These are phyloP conservation scores for Lophius piscatorius DNA, from an alignment of 2,113 vertebrate genomes.

Conservation along the genomic window DNA sequence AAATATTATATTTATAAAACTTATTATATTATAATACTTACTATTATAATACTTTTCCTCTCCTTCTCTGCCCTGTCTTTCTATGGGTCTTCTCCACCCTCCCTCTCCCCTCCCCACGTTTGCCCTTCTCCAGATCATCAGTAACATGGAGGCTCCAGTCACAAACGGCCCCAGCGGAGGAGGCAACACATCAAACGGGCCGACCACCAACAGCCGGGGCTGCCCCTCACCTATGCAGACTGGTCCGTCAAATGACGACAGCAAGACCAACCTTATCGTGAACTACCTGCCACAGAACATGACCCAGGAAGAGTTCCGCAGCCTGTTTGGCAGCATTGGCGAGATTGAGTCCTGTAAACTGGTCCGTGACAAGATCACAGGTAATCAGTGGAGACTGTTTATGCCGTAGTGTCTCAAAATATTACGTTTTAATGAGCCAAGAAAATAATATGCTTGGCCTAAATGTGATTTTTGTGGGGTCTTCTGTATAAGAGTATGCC, in stretches of 20 bases:
- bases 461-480: background rate
- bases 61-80: slow-evolving; percentile 16
- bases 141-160: slow-evolving; percentile 99
- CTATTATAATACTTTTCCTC: too few relatives aligned
- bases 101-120: background rate
- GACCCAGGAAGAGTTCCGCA: slow-evolving; percentile 99
- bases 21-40: too few relatives aligned
- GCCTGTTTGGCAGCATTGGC: slow-evolving; percentile 99
- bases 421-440: background rate
- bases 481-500: too few relatives aligned
- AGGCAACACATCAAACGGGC: slow-evolving; percentile 94
- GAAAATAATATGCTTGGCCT: background rate
- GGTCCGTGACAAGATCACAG: slow-evolving; percentile 99
- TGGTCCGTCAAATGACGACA: slow-evolving; percentile 94
- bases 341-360: slow-evolving; percentile 99
- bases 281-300: slow-evolving; percentile 99
- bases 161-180: slow-evolving; percentile 95
- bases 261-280: slow-evolving; percentile 99
- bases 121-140: slow-evolving; percentile 91
- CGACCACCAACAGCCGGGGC: slow-evolving; percentile 97
- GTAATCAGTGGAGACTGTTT: slow-evolving; percentile 63
- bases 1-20: too few relatives aligned
- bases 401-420: background rate
- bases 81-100: background rate
- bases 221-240: slow-evolving; percentile 99